Percentiles rank a stretch among this genome's conserved stretches.
These are phyloP conservation scores for Leptoteleia sp. DNA, from an alignment of 1,140 invertebrate species.

Conservation along the genomic window DNA sequence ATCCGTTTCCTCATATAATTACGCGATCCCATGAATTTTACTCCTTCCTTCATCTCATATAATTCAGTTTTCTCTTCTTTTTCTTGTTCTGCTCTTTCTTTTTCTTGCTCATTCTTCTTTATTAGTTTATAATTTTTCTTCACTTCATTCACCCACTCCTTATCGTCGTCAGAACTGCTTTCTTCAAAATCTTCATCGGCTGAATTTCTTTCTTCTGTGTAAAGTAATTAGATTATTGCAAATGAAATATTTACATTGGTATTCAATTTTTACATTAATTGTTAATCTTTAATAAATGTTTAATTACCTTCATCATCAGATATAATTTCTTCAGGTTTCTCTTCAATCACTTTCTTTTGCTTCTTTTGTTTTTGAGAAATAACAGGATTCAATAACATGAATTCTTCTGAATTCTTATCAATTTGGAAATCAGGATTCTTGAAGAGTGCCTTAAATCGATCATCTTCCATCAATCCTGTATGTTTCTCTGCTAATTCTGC, in stretches of 20 bases:
- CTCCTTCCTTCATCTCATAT: constrained; percentile 85
- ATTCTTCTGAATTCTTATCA: constrained; percentile 93
- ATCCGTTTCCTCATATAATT: constrained; percentile 80
- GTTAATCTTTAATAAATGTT: too few species aligned
- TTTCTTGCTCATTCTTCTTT: constrained; percentile 77
- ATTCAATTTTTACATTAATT: too few species aligned
- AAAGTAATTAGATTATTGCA: constrained; percentile 4
- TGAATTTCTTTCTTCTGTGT: constrained; percentile 61
- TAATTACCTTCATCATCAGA: constrained; percentile 57
- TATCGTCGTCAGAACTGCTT: constrained; percentile 87
- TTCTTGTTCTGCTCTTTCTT: constrained; percentile 79
- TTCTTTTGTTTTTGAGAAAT: constrained; percentile 86
- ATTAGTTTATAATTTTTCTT: constrained; percentile 86
- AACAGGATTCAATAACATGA: constrained; percentile 93
- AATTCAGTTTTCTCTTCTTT: constrained; percentile 75
- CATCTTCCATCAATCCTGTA: constrained; percentile 89
- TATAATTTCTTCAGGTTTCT: constrained; percentile 59
- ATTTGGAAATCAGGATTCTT: constrained; percentile 96
- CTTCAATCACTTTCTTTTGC: constrained; percentile 73
- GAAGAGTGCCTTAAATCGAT: constrained; percentile 95
- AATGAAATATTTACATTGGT: too few species aligned
- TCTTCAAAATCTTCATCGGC: constrained; percentile 74
- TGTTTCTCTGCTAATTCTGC: constrained; percentile 93
- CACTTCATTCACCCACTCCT: constrained; percentile 89
- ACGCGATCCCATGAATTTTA: constrained; percentile 82